phyloP scores from a whole-genome alignment of 2,797 vertebrate genomes.

The Gorsachius magnificus region DNA sequence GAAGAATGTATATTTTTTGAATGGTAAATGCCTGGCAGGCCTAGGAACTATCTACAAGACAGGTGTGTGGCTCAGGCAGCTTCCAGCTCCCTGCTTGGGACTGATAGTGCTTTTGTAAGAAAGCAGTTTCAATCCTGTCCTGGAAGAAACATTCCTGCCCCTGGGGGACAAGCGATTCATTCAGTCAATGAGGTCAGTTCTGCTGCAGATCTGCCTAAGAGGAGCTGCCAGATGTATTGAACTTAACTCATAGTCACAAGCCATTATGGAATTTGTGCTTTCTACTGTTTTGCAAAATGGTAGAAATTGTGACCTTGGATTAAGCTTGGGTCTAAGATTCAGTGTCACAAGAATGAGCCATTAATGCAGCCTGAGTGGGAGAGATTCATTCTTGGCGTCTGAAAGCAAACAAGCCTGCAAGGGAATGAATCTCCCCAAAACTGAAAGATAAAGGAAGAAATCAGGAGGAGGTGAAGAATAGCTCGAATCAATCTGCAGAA shows the following conservation, averaged over 20 bases:
- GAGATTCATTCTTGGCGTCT: background rate
- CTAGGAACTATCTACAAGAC: conserved; percentile 49
- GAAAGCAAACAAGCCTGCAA: background rate
- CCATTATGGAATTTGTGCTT: background rate
- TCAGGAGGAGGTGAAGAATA: background rate
- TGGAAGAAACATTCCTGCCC: conserved; percentile 67
- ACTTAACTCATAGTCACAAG: background rate
- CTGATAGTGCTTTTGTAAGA: conserved; percentile 55
- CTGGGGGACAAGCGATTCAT: conserved; percentile 69
- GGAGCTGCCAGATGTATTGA: conserved; percentile 17
- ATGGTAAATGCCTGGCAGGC: conserved; percentile 70
- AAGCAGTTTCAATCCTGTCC: conserved; percentile 56
- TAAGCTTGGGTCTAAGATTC: background rate
- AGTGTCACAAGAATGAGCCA: background rate
- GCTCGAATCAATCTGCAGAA: background rate
- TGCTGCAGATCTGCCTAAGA: conserved; percentile 27
- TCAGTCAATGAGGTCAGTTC: conserved; percentile 64
- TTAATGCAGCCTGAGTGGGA: background rate
- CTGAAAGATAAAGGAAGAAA: background rate
- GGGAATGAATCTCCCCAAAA: background rate
- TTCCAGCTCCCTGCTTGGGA: conserved; percentile 44
- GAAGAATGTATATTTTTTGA: conserved; percentile 61
- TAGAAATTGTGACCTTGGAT: background rate
- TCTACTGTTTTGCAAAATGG: background rate
- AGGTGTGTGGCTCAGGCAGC: conserved; percentile 64